Evolutionary conservation across 2,888 invertebrate genomes (phyloP).

Genomic region (Galerucella pusilla): DNA sequence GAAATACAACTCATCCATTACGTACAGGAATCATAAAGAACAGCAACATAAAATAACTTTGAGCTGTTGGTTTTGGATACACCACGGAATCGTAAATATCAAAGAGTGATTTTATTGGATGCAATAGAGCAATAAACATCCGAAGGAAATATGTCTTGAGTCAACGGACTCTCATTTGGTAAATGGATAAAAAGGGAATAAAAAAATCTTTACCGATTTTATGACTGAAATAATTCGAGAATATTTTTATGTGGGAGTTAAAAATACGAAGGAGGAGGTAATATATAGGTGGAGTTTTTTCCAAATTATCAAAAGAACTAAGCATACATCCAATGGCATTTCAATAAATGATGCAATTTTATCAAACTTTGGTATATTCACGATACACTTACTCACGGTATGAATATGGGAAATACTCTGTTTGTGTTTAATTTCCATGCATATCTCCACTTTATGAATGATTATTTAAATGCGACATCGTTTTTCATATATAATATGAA

Average conservation of each 20-base stretch:
- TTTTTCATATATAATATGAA: no score
- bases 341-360: no score
- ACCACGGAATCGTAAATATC: slow-evolving; percentile 31
- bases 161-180: slow-evolving; percentile 9
- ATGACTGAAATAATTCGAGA: background rate
- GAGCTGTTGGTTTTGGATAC: slow-evolving; percentile 20
- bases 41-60: slow-evolving; percentile 22
- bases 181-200: slow-evolving; percentile 13
- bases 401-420: no score
- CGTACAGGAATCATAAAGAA: slow-evolving; percentile 13
- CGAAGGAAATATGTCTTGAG: slow-evolving; percentile 16
- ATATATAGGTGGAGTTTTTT: no score
- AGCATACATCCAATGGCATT: no score
- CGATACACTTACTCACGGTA: no score
- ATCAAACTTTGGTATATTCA: no score
- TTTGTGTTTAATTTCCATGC: no score
- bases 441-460: no score
- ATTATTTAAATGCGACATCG: no score
- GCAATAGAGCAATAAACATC: slow-evolving; percentile 28
- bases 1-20: slow-evolving; percentile 22
- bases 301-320: no score
- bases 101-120: slow-evolving; percentile 34
- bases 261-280: no score
- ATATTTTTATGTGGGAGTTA: background rate
- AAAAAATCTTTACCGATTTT: slow-evolving; percentile 9